Evolutionary conservation across 2,797 vertebrate genomes (phyloP).

Genomic region (Microchirus variegatus): DNA sequence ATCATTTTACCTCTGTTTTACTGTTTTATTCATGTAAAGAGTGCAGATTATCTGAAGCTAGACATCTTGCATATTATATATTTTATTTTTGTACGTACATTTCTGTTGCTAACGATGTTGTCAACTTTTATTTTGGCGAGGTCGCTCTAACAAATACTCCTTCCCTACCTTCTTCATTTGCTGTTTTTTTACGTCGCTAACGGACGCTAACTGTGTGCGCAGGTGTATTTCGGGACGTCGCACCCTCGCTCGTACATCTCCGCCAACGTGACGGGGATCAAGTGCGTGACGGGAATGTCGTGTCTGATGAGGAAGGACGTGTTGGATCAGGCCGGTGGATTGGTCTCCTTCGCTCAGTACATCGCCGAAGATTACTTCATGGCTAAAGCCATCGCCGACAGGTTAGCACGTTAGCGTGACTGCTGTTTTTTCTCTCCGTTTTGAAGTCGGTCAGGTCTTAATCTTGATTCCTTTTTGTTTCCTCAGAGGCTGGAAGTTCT

Average conservation of each 20-base stretch:
- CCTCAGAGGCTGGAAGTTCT: constrained; percentile 95
- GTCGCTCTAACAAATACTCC: too few relatives aligned
- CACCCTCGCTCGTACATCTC: constrained; percentile 98
- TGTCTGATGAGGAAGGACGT: constrained; percentile 98
- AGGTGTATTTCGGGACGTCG: constrained; percentile 98
- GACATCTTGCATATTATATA: too few relatives aligned
- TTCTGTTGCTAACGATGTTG: too few relatives aligned
- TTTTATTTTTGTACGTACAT: too few relatives aligned
- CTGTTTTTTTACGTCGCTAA: background rate
- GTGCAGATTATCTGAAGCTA: too few relatives aligned
- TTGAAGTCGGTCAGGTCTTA: too few relatives aligned
- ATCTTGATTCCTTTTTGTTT: fast-evolving
- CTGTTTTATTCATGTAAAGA: too few relatives aligned
- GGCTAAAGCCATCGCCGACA: constrained; percentile 97
- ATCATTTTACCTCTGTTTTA: too few relatives aligned
- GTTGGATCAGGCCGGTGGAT: constrained; percentile 93
- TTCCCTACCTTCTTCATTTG: too few relatives aligned
- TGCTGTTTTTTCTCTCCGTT: too few relatives aligned
- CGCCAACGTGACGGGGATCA: constrained; percentile 95
- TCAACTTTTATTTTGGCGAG: too few relatives aligned
- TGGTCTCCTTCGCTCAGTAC: constrained; percentile 95
- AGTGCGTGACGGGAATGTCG: constrained; percentile 98
- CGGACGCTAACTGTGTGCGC: constrained; percentile 1
- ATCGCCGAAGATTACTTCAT: constrained; percentile 99
- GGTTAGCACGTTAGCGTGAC: constrained; percentile 71